These are phyloP conservation scores for Tetraodon nigroviridis DNA, from an alignment of 2,113 vertebrate species.

Conservation along the genomic window DNA sequence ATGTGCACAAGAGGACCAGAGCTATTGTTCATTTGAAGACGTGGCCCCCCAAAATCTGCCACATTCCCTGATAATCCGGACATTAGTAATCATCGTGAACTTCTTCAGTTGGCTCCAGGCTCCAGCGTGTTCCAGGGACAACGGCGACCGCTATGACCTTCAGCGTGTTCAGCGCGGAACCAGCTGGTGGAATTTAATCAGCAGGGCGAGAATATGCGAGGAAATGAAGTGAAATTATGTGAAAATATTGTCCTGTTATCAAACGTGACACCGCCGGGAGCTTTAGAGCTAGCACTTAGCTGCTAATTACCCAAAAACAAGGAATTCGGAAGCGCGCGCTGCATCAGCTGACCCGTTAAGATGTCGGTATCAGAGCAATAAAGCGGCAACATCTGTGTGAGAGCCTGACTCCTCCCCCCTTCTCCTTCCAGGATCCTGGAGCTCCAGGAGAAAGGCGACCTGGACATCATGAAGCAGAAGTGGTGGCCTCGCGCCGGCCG, in stretches of 20 bases:
- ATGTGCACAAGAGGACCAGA: conserved; percentile 23
- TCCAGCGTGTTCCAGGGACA: conserved; percentile 13
- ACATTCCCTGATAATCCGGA: conserved; percentile 36
- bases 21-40: conserved; percentile 48
- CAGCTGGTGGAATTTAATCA: too few species aligned
- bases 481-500: conserved; percentile 96
- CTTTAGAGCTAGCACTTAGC: too few species aligned
- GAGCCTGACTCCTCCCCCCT: background rate
- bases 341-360: too few species aligned
- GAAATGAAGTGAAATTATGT: too few species aligned
- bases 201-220: too few species aligned
- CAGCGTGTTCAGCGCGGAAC: conserved; percentile 31
- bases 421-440: conserved; percentile 86
- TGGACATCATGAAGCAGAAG: conserved; percentile 97
- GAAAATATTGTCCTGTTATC: too few species aligned
- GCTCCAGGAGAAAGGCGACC: conserved; percentile 92
- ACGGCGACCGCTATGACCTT: conserved; percentile 28
- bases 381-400: background rate
- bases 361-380: too few species aligned
- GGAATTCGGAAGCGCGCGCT: too few species aligned
- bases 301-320: too few species aligned
- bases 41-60: conserved; percentile 31
- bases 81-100: conserved; percentile 35
- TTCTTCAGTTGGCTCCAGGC: conserved; percentile 19
- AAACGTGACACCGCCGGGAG: too few species aligned